Conservation (phyloP, 2,113 vertebrate genomes). For the Charina bottae region DNA sequence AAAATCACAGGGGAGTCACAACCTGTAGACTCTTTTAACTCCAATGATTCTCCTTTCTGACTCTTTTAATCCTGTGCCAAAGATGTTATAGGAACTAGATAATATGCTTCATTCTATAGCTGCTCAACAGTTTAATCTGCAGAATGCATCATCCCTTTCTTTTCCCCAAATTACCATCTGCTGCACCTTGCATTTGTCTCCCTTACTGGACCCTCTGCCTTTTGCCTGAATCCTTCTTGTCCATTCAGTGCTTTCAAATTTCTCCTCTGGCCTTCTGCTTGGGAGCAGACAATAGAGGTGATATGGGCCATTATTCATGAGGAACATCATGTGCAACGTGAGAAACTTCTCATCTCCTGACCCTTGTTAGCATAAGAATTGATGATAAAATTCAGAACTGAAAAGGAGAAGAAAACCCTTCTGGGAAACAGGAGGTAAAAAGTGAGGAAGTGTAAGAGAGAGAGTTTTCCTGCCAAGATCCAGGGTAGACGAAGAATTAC, state of each 20-base stretch:
- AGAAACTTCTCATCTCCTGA: conserved; percentile 94
- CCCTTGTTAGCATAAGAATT: conserved; percentile 94
- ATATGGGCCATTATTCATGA: conserved; percentile 80
- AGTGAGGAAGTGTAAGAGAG: not conserved
- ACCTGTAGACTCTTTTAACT: conserved; percentile 68
- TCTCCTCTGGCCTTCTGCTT: conserved; percentile 81
- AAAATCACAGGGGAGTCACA: conserved; percentile 56
- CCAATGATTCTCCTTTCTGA: conserved; percentile 49
- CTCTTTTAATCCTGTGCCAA: conserved; percentile 51
- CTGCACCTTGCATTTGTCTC: conserved; percentile 66
- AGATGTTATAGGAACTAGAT: conserved; percentile 59
- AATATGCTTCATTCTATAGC: conserved; percentile 53
- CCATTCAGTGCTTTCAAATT: conserved; percentile 83
- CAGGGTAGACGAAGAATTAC: conserved; percentile 50
- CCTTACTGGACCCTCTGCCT: conserved; percentile 48
- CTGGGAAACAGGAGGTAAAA: conserved; percentile 68
- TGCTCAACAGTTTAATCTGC: conserved; percentile 54
- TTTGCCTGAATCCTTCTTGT: conserved; percentile 72
- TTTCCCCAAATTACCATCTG: conserved; percentile 62
- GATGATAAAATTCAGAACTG: conserved; percentile 79
- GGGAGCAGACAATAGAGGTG: conserved; percentile 83
- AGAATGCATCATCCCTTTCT: conserved; percentile 31
- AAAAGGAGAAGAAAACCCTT: conserved; percentile 72
- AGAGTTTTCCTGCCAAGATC: conserved; percentile 56
- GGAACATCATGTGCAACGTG: conserved; percentile 87